Percentiles rank a stretch among this genome's conserved stretches.
Evolutionary conservation across 2,113 vertebrate species (phyloP).

Genomic region (Ciconia maguari): DNA sequence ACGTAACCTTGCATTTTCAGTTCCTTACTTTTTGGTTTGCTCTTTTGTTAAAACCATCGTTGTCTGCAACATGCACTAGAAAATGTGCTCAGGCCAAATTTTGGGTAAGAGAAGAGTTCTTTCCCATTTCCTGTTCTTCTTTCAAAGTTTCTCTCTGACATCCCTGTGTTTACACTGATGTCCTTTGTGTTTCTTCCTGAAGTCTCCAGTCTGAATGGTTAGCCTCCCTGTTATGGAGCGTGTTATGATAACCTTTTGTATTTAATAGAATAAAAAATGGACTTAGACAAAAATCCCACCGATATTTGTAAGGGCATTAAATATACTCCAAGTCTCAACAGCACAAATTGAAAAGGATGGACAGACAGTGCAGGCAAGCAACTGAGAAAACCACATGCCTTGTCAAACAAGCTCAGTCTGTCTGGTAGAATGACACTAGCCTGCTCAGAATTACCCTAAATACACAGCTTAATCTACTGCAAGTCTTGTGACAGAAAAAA

Average conservation of each 20-base stretch:
- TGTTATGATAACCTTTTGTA: background rate
- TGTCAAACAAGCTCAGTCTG: background rate
- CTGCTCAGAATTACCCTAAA: slow-evolving; percentile 10
- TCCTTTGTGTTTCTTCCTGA: background rate
- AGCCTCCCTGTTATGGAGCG: background rate
- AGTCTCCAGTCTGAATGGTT: fast-evolving
- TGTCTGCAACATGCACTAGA: background rate
- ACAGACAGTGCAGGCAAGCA: background rate
- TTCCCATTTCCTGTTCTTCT: background rate
- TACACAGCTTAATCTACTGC: background rate
- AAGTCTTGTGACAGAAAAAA: background rate
- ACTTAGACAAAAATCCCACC: background rate
- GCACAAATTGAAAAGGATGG: background rate
- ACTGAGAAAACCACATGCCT: background rate
- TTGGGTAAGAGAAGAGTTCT: background rate
- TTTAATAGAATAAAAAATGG: background rate
- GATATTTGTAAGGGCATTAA: background rate
- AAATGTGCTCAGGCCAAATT: background rate
- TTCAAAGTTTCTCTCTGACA: background rate
- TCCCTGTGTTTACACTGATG: background rate
- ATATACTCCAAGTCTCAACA: background rate
- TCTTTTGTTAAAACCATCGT: background rate
- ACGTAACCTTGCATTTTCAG: background rate
- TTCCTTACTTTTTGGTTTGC: background rate
- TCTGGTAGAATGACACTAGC: background rate